Evolutionary conservation across 2,888 invertebrate species (phyloP).

Genomic region (Parascotia fuliginaria): DNA sequence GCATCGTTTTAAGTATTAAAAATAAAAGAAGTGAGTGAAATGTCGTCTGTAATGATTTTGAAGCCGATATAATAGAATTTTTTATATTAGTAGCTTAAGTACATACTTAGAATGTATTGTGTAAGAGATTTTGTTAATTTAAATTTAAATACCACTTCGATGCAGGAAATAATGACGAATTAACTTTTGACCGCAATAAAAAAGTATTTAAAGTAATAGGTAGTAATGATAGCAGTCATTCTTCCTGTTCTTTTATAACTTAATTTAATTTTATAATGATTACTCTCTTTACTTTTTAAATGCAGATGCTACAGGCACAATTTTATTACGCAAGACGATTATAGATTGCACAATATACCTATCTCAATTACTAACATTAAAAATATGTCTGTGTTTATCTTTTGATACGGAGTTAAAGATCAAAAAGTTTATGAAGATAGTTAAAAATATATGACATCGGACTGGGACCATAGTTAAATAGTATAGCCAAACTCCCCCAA

Average conservation of each 20-base stretch:
- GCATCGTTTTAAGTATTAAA: slow-evolving; percentile 62
- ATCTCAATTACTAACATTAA: too few species aligned
- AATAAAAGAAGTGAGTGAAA: slow-evolving; percentile 62
- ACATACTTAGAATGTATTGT: slow-evolving; percentile 20
- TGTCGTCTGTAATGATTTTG: slow-evolving; percentile 59
- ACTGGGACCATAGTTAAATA: too few species aligned
- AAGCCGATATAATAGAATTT: slow-evolving; percentile 49
- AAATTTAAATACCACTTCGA: slow-evolving; percentile 26
- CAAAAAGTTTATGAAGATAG: too few species aligned
- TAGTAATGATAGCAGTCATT: slow-evolving; percentile 18
- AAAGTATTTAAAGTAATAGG: slow-evolving; percentile 23
- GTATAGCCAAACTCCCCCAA: too few species aligned
- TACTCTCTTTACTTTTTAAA: not conserved
- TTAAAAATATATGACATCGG: too few species aligned
- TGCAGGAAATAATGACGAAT: slow-evolving; percentile 23
- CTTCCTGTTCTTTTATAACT: slow-evolving; percentile 7
- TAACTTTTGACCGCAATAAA: slow-evolving; percentile 36
- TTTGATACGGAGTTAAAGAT: too few species aligned
- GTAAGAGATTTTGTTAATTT: slow-evolving; percentile 10
- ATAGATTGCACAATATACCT: too few species aligned
- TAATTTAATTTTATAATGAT: slow-evolving; percentile 4
- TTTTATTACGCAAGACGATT: too few species aligned
- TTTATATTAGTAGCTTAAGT: slow-evolving; percentile 42
- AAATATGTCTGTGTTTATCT: too few species aligned
- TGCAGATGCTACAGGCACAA: not conserved